Base-by-base conservation (phyloP, 35 echinoderm and acorn worm genomes). In the Chiridota heheva region DNA sequence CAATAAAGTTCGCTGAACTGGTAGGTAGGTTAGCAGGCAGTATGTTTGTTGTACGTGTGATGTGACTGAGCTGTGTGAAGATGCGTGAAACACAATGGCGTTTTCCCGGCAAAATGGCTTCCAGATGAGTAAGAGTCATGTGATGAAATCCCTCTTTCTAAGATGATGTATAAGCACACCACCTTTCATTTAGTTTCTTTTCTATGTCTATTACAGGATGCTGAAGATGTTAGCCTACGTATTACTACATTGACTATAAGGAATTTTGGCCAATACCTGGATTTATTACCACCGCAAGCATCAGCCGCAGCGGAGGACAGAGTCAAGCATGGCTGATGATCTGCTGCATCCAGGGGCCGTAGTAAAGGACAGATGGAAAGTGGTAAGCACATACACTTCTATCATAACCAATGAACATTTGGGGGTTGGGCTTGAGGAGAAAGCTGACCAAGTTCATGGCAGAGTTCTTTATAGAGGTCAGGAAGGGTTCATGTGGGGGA, bases 281-380 rank as follows among this genome's bases (percentile, higher is more conserved):
- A 78, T 43, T 60, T 29, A 78, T n/a, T n/a, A n/a, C 85, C 85
- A 69, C 81, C 68, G 70, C 60, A 73, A 69, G 61, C 44, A 57
- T 82, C 65, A 70, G 67, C 67, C 35, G 66, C 59, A 55, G 63
- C 68, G 56, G 66, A 43, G 67, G 69, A 84, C 83, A 74, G 71
- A 76, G 77, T 83, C 74, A 86, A 76, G 74, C 72, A 91, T 92
- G 89, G 80, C 95, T 36, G 95, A 98, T 69, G 95, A 98, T 81
- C 83, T 98, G 89, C 84, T 98, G 77, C 85, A 88, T 84, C 89
- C 95, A 80, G 95, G 89, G 63, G 95, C 95, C 80, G 82, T 98
- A 73, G 85, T 98, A 73, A 98, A 98, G 84, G 95, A 98, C 76
- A 60, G 95, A 91, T 98, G 95, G 95, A 91, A 98, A 98, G 81